Base-by-base conservation (phyloP, 2,797 vertebrate genomes). In the Oreochromis grahami region DNA sequence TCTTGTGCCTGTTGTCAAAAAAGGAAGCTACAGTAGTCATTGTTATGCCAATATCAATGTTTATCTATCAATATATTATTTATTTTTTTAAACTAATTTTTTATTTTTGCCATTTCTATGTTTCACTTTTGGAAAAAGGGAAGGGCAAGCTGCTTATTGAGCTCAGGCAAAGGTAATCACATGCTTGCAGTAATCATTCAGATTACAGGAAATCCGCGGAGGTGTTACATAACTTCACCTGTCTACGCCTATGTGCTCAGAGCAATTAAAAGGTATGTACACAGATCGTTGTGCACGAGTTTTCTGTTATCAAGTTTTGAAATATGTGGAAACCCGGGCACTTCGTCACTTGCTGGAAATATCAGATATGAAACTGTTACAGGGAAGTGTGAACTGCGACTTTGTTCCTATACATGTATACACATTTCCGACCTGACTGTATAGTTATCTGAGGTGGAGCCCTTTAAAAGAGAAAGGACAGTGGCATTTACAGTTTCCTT, bases 371-470 rank as follows among this genome's bases (percentile, higher is more conserved):
- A 21, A 9, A 74, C 29, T 7, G 36, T 53, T n/a, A 36, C 9
- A 21, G 4, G 19, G 17, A 77, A 77, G n/a, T 26, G 9, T 78
- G 50, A 63, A 3, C 10, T 45, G 12, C 34, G 21, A 55, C 19
- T 3, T 11, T 15, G 26, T 74, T 50, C 2, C 2, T 55, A 60
- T 41, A 17, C 76, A 70, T 38, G 8, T 70, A 87, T 72, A 1
- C 4, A 29, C 8, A 32, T 58, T 50, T 51, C 34, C 2, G 1
- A 41, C 17, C n/a, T 50, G 36, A 15, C 76, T 15, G 4, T 79
- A 38, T 70, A 6, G 19, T 5, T 36, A 70, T n/a, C 15, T 29
- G 41, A 89, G 92, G 94, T 82, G 90, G 91, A 81, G 87, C 86
- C 29, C 70, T 24, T 82, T 50, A 82, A 86, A 90, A 74, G 12